These are phyloP conservation scores for Muntiacus muntjak DNA, from an alignment of 2,113 vertebrate genomes.

Conservation along the genomic window DNA sequence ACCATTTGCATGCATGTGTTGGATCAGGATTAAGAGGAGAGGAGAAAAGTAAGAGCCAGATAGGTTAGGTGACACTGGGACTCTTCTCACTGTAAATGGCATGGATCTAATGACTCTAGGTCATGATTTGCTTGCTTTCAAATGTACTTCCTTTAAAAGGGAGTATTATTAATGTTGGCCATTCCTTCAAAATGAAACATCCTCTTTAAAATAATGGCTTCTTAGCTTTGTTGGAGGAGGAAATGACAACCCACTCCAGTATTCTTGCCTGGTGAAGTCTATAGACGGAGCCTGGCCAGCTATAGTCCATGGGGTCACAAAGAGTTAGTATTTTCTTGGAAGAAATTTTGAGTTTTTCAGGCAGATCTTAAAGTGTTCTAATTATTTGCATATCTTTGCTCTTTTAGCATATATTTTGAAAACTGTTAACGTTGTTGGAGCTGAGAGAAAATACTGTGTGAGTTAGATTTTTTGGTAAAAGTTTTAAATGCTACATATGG, in stretches of 20 bases:
- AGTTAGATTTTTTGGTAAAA: background rate
- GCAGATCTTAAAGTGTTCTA: background rate
- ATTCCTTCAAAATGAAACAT: background rate
- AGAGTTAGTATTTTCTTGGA: background rate
- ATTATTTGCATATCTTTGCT: background rate
- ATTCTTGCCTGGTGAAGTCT: background rate
- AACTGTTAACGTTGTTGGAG: slow-evolving; percentile 14
- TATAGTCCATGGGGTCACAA: background rate
- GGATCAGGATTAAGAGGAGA: background rate
- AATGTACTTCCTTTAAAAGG: background rate
- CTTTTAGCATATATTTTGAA: slow-evolving; percentile 11
- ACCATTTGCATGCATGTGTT: background rate
- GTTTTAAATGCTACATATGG: background rate
- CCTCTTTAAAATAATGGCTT: background rate
- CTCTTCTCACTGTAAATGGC: background rate
- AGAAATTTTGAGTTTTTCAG: background rate
- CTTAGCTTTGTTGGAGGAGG: background rate
- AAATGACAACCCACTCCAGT: background rate
- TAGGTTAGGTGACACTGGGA: background rate
- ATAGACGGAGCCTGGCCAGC: background rate
- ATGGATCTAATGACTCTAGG: background rate
- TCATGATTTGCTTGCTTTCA: background rate
- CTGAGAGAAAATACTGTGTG: background rate
- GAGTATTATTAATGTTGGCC: background rate
- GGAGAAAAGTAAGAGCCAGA: background rate